Evolutionary conservation across 2,113 vertebrate genomes (phyloP).

Genomic region (Lanius ludovicianus): DNA sequence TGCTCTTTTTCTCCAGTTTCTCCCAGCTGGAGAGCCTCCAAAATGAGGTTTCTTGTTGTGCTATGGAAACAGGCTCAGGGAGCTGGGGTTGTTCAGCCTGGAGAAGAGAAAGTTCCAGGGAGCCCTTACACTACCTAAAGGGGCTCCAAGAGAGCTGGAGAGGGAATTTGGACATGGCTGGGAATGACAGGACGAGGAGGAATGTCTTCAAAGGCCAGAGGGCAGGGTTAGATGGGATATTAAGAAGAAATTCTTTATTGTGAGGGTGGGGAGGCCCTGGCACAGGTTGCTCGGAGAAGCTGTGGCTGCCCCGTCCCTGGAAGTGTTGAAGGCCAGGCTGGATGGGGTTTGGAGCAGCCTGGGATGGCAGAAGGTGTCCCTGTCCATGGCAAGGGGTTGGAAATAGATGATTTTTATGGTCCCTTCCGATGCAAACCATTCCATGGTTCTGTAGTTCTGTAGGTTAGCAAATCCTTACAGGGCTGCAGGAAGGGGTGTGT

Average conservation of each 20-base stretch:
- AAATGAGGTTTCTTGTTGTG: background rate
- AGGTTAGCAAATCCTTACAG: background rate
- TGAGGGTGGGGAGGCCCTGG: background rate
- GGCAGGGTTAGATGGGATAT: background rate
- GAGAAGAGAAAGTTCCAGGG: background rate
- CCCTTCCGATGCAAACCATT: accelerated
- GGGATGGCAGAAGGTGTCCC: accelerated
- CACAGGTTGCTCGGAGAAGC: background rate
- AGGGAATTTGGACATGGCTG: background rate
- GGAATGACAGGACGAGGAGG: background rate
- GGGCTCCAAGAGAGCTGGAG: background rate
- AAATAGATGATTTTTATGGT: background rate
- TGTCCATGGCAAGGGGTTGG: background rate
- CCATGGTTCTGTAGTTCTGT: background rate
- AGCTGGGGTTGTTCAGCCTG: background rate
- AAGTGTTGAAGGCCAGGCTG: background rate
- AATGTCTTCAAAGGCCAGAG: background rate
- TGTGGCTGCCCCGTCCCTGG: background rate
- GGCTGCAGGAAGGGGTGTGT: background rate
- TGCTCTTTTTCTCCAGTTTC: background rate
- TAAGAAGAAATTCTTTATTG: background rate
- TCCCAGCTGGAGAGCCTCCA: background rate
- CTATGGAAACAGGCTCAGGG: background rate
- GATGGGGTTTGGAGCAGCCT: accelerated
- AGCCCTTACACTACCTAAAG: background rate